These are phyloP conservation scores for Chrysolina americana DNA, from an alignment of 2,888 invertebrate genomes.

Conservation along the genomic window DNA sequence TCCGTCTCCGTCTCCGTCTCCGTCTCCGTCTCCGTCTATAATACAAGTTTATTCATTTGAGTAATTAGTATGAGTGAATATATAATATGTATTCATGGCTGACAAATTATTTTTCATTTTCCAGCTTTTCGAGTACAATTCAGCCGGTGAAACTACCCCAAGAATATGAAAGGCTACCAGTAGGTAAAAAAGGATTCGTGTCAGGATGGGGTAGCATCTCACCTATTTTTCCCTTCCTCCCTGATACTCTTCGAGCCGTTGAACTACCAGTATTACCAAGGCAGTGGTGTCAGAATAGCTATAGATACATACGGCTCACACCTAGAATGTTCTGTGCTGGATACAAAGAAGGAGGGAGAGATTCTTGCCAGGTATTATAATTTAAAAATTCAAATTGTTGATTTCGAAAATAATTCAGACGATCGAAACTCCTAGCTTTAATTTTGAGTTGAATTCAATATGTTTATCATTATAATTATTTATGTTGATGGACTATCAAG, in stretches of 20 bases:
- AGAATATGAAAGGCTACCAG: constrained; percentile 15
- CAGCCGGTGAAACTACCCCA: constrained; percentile 50
- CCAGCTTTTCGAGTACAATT: constrained; percentile 48
- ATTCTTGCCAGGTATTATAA: constrained; percentile 54
- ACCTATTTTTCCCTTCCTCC: neutral
- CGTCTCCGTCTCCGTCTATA: no score
- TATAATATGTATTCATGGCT: no score
- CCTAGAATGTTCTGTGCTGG: constrained; percentile 56
- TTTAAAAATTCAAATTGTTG: neutral
- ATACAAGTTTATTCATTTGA: no score
- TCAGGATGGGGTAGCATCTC: constrained; percentile 50
- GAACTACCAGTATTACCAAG: constrained; percentile 42
- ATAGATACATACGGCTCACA: constrained; percentile 38
- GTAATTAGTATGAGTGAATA: no score
- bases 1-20: no score
- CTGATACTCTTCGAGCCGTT: constrained; percentile 44
- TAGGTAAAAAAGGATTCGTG: constrained; percentile 46
- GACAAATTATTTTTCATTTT: constrained; percentile 15
- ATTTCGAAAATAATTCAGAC: no score
- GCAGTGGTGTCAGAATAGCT: constrained; percentile 42
- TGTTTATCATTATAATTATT: no score
- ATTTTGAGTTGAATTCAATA: no score
- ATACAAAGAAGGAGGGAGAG: constrained; percentile 48
- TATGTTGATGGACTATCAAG: no score
- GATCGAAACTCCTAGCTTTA: no score